Evolutionary conservation across 23 tunicate species (phyloP).

Genomic region (Halocynthia roretzi): DNA sequence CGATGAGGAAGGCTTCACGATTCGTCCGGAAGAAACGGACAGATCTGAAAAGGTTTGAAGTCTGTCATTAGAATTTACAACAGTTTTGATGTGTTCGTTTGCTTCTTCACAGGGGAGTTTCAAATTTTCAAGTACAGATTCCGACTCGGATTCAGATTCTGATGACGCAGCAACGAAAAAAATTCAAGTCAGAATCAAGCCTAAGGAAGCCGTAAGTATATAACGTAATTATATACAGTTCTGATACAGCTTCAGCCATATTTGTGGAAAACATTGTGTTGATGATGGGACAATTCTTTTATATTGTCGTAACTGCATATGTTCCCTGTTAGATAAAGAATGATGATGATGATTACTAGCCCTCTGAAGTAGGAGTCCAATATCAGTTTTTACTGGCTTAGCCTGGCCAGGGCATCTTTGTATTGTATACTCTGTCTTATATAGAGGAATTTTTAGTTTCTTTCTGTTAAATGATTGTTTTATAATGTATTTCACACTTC

Average conservation of each 20-base stretch:
- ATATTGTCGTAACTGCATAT: background rate
- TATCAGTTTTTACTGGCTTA: too few species aligned
- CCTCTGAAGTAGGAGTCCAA: too few species aligned
- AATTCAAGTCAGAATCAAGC: constrained; percentile 71
- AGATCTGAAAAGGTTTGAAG: constrained; percentile 1
- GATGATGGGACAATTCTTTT: background rate
- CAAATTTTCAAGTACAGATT: constrained; percentile 2
- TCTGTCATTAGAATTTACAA: too few species aligned
- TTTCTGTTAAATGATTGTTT: too few species aligned
- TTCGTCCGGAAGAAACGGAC: constrained; percentile 69
- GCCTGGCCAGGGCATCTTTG: too few species aligned
- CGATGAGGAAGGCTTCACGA: constrained; percentile 91
- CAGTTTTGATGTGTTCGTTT: too few species aligned
- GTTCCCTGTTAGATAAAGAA: too few species aligned
- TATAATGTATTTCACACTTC: too few species aligned
- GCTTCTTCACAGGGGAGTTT: background rate
- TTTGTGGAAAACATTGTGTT: background rate
- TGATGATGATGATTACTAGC: too few species aligned
- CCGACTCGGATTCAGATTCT: constrained; percentile 71
- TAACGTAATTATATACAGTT: background rate
- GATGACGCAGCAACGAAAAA: constrained; percentile 50
- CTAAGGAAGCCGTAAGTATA: constrained; percentile 52
- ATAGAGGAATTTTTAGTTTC: too few species aligned
- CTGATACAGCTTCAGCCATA: background rate
- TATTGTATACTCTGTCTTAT: too few species aligned